A percentile compares a stretch with the other conserved stretches of the same genome.
phyloP scores from a whole-genome alignment of 2,888 invertebrate species.

The Alloplasta piceator region DNA sequence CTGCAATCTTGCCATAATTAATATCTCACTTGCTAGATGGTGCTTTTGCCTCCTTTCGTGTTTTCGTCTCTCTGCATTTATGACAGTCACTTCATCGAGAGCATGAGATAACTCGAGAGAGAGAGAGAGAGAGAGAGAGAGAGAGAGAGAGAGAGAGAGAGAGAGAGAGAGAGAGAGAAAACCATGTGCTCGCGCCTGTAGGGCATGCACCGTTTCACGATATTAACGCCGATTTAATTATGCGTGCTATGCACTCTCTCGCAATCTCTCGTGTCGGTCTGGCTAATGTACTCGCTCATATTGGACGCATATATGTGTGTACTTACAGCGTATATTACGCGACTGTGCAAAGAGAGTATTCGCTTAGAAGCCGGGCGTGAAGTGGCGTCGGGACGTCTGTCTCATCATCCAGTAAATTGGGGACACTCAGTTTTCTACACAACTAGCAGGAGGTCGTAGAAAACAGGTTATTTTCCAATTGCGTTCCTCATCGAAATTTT shows the following conservation, averaged over 20 bases:
- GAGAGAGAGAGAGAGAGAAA: conserved; percentile 9
- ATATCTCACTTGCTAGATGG: conserved; percentile 49
- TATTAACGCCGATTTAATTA: conserved; percentile 77
- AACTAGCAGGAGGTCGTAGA: no score
- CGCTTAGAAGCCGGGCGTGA: conserved; percentile 6
- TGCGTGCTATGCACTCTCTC: conserved; percentile 69
- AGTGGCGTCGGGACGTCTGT: conserved; percentile 48
- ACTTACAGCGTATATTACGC: conserved; percentile 43
- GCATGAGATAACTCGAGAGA: conserved; percentile 48
- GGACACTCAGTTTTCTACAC: conserved; percentile 6
- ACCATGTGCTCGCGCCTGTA: conserved; percentile 44
- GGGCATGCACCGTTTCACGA: conserved; percentile 74
- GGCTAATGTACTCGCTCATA: conserved; percentile 48
- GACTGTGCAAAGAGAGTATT: conserved; percentile 9
- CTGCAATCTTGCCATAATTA: conserved; percentile 48
- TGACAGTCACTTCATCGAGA: conserved; percentile 41
- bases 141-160: conserved; percentile 21
- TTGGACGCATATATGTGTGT: conserved; percentile 25
- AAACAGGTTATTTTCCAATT: no score
- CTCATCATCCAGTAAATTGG: conserved; percentile 32
- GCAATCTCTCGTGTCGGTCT: conserved; percentile 46
- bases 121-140: conserved; percentile 19
- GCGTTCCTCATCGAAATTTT: no score
- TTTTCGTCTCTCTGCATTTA: conserved; percentile 24
- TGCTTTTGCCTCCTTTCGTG: conserved; percentile 6